A percentile compares a stretch with the other conserved stretches of the same genome.
Evolutionary conservation across 2,113 vertebrate genomes (phyloP).

Genomic region (Erinaceus europaeus): DNA sequence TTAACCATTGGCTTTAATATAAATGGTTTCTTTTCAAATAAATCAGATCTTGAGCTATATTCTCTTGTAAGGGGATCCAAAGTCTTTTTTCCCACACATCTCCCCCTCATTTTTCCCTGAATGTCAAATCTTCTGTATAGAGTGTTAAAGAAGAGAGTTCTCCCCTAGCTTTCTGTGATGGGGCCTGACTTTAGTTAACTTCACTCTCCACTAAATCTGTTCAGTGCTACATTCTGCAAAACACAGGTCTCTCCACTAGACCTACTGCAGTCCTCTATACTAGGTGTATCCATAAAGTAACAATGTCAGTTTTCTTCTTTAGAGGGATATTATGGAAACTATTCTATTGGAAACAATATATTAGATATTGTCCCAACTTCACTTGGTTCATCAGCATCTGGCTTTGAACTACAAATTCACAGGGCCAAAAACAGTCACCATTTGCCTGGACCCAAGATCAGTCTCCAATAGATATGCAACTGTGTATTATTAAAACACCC

Average conservation of each 20-base stretch:
- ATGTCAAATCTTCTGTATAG: not conserved
- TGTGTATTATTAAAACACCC: conserved; percentile 58
- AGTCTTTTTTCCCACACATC: not conserved
- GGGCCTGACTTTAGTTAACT: not conserved
- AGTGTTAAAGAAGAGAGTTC: not conserved
- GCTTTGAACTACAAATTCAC: conserved; percentile 9
- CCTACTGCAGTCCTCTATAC: not conserved
- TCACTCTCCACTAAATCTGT: not conserved
- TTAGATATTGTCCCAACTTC: not conserved
- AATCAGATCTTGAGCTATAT: not conserved
- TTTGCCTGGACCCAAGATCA: conserved; percentile 24
- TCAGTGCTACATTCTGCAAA: not conserved
- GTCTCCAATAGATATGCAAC: conserved; percentile 41
- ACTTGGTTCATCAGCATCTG: not conserved
- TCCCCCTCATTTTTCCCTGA: not conserved
- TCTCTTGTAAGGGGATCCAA: not conserved
- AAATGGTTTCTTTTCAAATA: not conserved
- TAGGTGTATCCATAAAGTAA: not conserved
- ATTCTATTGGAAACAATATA: not conserved
- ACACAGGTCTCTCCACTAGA: not conserved
- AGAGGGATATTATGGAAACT: not conserved
- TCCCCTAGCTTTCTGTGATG: not conserved
- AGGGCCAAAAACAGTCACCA: not conserved
- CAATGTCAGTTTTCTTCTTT: not conserved
- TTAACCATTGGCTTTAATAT: not conserved